These are phyloP conservation scores for Acestrorhynchus altus DNA, from an alignment of 2,797 vertebrate genomes.

Conservation along the genomic window DNA sequence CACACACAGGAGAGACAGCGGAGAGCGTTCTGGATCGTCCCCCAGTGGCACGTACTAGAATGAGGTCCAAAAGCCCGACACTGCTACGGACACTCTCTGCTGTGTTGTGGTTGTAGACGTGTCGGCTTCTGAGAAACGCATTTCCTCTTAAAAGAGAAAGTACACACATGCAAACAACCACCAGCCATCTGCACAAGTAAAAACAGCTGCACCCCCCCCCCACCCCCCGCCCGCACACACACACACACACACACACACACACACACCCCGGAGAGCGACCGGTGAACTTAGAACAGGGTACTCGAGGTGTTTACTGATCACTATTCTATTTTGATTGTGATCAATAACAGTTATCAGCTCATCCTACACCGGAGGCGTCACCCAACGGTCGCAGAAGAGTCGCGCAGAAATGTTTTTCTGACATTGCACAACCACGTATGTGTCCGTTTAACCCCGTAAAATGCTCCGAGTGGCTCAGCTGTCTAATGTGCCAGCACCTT, in stretches of 20 bases:
- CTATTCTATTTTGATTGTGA: too few species aligned
- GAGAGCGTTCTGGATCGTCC: background rate
- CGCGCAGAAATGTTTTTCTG: background rate
- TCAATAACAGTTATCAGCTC: too few species aligned
- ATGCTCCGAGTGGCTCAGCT: too few species aligned
- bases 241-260: background rate
- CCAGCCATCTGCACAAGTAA: slow-evolving; percentile 16
- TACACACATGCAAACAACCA: background rate
- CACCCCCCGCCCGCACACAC: background rate
- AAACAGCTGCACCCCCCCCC: too few species aligned
- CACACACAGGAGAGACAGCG: background rate
- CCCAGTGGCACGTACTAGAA: background rate
- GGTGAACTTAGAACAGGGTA: background rate
- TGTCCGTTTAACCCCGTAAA: background rate
- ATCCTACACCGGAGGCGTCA: background rate
- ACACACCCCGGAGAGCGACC: background rate
- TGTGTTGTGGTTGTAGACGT: background rate
- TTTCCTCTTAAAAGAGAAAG: slow-evolving; percentile 31
- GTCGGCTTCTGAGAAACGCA: slow-evolving; percentile 21
- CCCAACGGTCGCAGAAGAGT: background rate
- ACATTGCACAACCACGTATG: background rate
- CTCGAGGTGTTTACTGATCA: background rate
- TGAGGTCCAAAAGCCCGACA: background rate
- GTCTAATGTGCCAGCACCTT: too few species aligned
- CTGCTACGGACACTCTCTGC: background rate